These are phyloP conservation scores for Lycodopsis pacificus DNA, from an alignment of 2,797 vertebrate species.

Conservation along the genomic window DNA sequence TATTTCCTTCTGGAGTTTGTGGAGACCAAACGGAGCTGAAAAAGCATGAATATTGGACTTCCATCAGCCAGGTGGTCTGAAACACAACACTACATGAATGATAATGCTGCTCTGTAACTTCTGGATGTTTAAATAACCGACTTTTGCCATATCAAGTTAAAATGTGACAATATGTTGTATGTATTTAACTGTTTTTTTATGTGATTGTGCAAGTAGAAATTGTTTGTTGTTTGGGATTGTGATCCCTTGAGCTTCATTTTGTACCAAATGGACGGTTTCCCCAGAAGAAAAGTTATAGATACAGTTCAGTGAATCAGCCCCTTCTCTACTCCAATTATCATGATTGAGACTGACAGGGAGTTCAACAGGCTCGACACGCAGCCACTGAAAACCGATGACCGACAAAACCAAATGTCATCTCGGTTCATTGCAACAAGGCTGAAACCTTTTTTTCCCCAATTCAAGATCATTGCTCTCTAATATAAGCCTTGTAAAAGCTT, in stretches of 20 bases:
- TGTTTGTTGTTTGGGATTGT: neutral
- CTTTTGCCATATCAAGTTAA: neutral
- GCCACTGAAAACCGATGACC: slow-evolving; percentile 23
- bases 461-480: slow-evolving; percentile 1
- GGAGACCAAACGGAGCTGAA: slow-evolving; percentile 25
- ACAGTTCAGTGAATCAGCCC: slow-evolving; percentile 34
- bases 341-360: slow-evolving; percentile 44
- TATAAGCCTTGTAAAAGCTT: neutral
- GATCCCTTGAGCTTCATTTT: neutral
- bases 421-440: slow-evolving; percentile 11
- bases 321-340: slow-evolving; percentile 14
- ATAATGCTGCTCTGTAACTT: neutral
- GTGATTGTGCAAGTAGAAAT: neutral
- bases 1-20: neutral
- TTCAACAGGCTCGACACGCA: slow-evolving; percentile 24
- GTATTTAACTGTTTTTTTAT: neutral
- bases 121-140: neutral
- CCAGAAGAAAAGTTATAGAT: slow-evolving; percentile 30
- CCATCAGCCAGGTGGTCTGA: neutral
- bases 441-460: neutral
- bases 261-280: neutral
- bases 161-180: no score
- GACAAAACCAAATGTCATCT: slow-evolving; percentile 32
- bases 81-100: neutral
- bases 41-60: neutral